These are phyloP conservation scores for Nycticebus coucang DNA, from an alignment of 2,113 vertebrate genomes.

Conservation along the genomic window DNA sequence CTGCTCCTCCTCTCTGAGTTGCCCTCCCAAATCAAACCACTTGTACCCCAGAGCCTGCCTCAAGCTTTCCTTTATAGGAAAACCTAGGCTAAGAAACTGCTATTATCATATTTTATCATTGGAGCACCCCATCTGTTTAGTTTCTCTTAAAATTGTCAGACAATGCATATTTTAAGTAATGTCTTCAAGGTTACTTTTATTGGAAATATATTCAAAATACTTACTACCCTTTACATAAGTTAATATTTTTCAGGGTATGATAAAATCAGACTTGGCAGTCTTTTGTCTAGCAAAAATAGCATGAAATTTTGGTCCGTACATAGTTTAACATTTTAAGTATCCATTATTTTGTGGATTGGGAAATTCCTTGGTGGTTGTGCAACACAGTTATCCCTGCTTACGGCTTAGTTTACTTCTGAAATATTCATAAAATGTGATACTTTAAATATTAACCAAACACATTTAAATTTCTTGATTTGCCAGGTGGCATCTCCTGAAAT, in stretches of 20 bases:
- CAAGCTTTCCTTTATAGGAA: background rate
- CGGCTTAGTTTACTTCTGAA: conserved; percentile 19
- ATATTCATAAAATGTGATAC: background rate
- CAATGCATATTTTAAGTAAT: conserved; percentile 28
- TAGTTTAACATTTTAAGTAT: background rate
- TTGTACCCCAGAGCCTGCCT: background rate
- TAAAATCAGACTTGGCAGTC: conserved; percentile 41
- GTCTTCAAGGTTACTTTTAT: conserved; percentile 42
- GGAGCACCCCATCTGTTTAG: background rate
- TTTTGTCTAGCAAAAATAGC: background rate
- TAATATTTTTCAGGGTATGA: background rate
- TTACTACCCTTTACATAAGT: background rate
- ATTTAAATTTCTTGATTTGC: conserved; percentile 45
- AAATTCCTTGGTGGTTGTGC: background rate
- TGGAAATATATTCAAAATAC: conserved; percentile 43
- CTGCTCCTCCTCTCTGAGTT: background rate
- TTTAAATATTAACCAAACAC: conserved; percentile 44
- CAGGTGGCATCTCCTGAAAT: conserved; percentile 35
- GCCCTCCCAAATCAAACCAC: background rate
- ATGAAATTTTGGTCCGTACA: background rate
- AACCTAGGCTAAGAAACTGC: background rate
- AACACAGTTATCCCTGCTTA: background rate
- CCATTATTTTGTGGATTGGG: background rate
- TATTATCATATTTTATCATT: background rate
- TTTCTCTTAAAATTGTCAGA: conserved; percentile 23